Base-by-base conservation (phyloP, 2,113 vertebrate genomes). In the Xenopus tropicalis region DNA sequence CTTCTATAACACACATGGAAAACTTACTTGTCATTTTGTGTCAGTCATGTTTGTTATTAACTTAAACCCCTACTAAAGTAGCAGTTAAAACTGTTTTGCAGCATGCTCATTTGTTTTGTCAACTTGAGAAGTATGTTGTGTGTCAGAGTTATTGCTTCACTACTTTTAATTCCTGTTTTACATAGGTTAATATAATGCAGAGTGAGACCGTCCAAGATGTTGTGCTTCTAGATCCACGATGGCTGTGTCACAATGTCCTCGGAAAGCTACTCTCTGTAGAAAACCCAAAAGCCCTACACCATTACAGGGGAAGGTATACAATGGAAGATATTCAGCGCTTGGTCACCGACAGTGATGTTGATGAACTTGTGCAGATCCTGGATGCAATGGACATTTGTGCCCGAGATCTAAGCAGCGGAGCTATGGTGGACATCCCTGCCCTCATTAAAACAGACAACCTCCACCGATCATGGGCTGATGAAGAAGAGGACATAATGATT, bases 301-400 rank as follows among this genome's bases (percentile, higher is more conserved):
- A 98, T 81, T 99, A 99, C 73, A 90, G 97, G 79, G 97, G 97
- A 42, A 95, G 97, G 78, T 99, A 98, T 78, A 93, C 96, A 52
- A 81, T 93, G 79, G 97, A 99, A 70, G 97, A 99, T 72, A 90
- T 99, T 66, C 96, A 98, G 78, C 91, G 91, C 43, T 87, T 98
- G 79, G 93, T 97, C 23, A 90, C 93, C 0, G 96, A 98, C 6
- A 95, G 94, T 1, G 95, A 98, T 0, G 93, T 95, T 75, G 97
- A 98, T 61, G 97, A 99, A 78, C 89, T 99, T 74, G 90, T 99
- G 74, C 97, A 97, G 85, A 91, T 99, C 69, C 89, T 99, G 69
- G 97, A 99, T 0, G 97, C 96, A 76, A 99, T 98, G 97, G 97
- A 98, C 69, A 90, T 99, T 62, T 99, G 97, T 1, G 94, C 95